A percentile compares a stretch with the other conserved stretches of the same genome.
These are phyloP conservation scores for Cebidichthys violaceus DNA, from an alignment of 2,113 vertebrate species.

Conservation along the genomic window DNA sequence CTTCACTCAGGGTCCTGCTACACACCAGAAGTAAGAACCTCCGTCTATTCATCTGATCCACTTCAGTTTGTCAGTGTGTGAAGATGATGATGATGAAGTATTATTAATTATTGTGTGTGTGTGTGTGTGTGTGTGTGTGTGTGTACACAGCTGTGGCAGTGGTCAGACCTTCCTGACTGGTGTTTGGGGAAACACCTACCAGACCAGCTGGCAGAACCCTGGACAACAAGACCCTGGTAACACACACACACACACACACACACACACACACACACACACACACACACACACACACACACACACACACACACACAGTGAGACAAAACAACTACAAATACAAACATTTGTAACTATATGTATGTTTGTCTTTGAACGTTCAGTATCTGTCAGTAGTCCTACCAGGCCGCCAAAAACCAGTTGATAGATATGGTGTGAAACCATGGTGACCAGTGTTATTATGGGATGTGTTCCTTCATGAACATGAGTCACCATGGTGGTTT, in stretches of 20 bases:
- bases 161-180: constrained; percentile 93
- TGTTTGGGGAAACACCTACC: constrained; percentile 96
- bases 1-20: constrained; percentile 92
- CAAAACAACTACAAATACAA: too few relatives aligned
- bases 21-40: constrained; percentile 94
- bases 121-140: constrained; percentile 2
- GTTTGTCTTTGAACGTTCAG: too few relatives aligned
- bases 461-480: too few relatives aligned
- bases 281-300: neutral
- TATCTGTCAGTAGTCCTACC: too few relatives aligned
- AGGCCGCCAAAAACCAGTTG: too few relatives aligned
- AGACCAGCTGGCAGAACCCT: constrained; percentile 93
- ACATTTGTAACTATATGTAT: too few relatives aligned
- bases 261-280: neutral
- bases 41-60: neutral
- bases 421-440: too few relatives aligned
- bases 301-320: too few relatives aligned
- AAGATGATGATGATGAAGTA: neutral
- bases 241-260: constrained; percentile 51
- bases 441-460: too few relatives aligned
- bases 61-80: neutral
- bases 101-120: neutral
- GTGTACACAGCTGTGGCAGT: constrained; percentile 84
- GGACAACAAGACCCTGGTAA: constrained; percentile 94
- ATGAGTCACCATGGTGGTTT: too few relatives aligned